Evolutionary conservation across 2,888 invertebrate genomes (phyloP).

Genomic region (Pelosia muscerda): DNA sequence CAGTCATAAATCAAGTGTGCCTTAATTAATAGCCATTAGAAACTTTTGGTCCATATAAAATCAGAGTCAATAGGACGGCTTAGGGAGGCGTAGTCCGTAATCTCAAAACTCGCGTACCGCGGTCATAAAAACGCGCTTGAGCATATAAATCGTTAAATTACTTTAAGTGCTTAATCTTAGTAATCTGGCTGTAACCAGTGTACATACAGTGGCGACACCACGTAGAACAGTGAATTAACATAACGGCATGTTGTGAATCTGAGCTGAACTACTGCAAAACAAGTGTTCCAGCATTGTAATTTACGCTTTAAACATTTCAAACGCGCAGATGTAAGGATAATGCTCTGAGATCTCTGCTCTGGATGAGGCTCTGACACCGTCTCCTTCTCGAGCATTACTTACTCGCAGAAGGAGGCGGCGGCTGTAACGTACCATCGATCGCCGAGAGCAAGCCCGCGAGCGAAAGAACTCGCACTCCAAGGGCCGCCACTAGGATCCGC

Average conservation of each 20-base stretch:
- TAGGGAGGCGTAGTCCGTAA: constrained; percentile 45
- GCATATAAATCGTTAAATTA: constrained; percentile 53
- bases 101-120: constrained; percentile 45
- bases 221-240: background rate
- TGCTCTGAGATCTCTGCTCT: too few species aligned
- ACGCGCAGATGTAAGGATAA: too few species aligned
- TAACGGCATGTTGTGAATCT: background rate
- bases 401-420: too few species aligned
- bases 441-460: too few species aligned
- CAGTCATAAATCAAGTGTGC: constrained; percentile 38
- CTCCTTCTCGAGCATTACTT: too few species aligned
- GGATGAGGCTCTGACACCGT: too few species aligned
- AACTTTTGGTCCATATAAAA: constrained; percentile 50
- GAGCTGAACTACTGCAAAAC: background rate
- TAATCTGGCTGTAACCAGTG: constrained; percentile 42
- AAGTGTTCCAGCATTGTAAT: background rate
- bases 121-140: constrained; percentile 50
- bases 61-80: constrained; percentile 50
- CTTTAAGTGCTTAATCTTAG: constrained; percentile 44
- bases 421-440: too few species aligned
- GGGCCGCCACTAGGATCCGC: too few species aligned
- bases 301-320: background rate
- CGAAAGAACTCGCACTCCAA: too few species aligned
- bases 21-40: constrained; percentile 49
- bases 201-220: background rate